phyloP scores from a whole-genome alignment of 2,888 invertebrate species.

The Gymnoscelis rufifasciata region DNA sequence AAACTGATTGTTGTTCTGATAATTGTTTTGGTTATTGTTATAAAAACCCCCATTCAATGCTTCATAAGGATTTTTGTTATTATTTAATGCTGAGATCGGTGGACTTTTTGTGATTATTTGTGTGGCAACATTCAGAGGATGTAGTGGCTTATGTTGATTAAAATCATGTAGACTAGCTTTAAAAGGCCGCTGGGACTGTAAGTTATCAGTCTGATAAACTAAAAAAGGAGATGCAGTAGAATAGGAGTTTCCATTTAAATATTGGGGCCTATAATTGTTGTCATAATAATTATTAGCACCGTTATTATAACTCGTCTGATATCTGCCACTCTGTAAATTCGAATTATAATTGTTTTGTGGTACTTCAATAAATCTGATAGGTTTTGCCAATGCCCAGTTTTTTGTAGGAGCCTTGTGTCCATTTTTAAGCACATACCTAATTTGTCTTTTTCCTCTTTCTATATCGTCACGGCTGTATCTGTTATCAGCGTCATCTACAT shows the following conservation, averaged over 20 bases:
- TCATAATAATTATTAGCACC: slow-evolving; percentile 44
- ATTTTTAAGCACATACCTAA: slow-evolving; percentile 62
- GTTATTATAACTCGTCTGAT: slow-evolving; percentile 42
- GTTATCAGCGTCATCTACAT: slow-evolving; percentile 38
- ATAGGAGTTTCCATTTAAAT: slow-evolving; percentile 42
- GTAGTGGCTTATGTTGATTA: slow-evolving; percentile 45
- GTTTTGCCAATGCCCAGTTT: slow-evolving; percentile 54
- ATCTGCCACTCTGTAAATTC: slow-evolving; percentile 47
- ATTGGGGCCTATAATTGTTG: slow-evolving; percentile 40
- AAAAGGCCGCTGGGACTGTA: slow-evolving; percentile 51
- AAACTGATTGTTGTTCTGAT: slow-evolving; percentile 40
- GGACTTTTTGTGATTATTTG: slow-evolving; percentile 78
- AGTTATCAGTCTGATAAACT: slow-evolving; percentile 45
- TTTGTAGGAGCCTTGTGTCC: slow-evolving; percentile 52
- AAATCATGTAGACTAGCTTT: slow-evolving; percentile 59
- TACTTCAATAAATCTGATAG: slow-evolving; percentile 48
- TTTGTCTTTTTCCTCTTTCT: slow-evolving; percentile 72
- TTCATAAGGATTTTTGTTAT: slow-evolving; percentile 56
- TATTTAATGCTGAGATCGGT: slow-evolving; percentile 72
- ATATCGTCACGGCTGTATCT: slow-evolving; percentile 46
- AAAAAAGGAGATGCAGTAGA: slow-evolving; percentile 52
- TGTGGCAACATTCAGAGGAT: slow-evolving; percentile 49
- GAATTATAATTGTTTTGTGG: slow-evolving; percentile 49
- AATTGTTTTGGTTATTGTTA: slow-evolving; percentile 57
- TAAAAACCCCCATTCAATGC: slow-evolving; percentile 77